phyloP scores from a whole-genome alignment of 2,888 invertebrate species.

The Watsonalla cultraria region DNA sequence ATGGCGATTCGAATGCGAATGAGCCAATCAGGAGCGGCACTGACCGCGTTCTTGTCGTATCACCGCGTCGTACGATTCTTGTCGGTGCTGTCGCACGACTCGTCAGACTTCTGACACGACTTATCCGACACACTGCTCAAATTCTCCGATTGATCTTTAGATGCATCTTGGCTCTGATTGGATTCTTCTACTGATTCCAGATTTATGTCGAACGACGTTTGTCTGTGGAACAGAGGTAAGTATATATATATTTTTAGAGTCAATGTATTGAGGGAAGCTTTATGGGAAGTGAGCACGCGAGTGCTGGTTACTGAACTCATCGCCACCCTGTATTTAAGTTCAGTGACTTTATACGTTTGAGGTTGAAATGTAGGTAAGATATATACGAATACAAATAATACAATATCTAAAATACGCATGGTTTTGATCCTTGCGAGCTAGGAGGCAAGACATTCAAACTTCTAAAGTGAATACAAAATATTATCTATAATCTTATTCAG shows the following conservation, averaged over 20 bases:
- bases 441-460: no score
- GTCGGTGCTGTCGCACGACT: slow-evolving; percentile 4
- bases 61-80: slow-evolving; percentile 22
- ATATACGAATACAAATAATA: no score
- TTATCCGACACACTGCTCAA: neutral
- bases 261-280: no score
- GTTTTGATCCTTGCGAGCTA: no score
- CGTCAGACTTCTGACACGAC: neutral
- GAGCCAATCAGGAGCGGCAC: slow-evolving; percentile 22
- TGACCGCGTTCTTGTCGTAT: slow-evolving; percentile 26
- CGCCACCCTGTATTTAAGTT: no score
- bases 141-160: slow-evolving; percentile 19
- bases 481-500: no score
- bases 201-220: slow-evolving; percentile 64
- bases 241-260: neutral
- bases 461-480: no score
- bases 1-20: slow-evolving; percentile 23
- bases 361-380: no score
- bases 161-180: slow-evolving; percentile 39
- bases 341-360: no score
- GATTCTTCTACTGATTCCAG: slow-evolving; percentile 63
- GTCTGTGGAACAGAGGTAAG: slow-evolving; percentile 31
- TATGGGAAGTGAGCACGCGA: no score
- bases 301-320: no score
- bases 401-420: no score